Evolutionary conservation across 1,140 invertebrate species (phyloP).

Genomic region (Ericerus pela): DNA sequence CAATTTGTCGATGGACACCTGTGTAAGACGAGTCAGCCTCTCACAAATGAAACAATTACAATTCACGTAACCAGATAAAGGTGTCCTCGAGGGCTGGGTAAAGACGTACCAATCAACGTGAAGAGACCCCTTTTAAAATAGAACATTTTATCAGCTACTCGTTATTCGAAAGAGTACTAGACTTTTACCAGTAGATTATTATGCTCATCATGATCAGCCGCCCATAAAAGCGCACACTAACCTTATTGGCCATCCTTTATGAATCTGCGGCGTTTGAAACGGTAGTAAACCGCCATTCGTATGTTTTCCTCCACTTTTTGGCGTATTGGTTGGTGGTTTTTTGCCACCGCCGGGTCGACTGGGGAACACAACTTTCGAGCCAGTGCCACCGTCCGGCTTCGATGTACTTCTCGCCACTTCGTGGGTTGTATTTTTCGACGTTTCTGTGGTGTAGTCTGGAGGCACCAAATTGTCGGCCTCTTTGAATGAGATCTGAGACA

Average conservation of each 20-base stretch:
- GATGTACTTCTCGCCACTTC: slow-evolving; percentile 1
- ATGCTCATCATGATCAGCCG: no score
- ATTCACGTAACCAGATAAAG: no score
- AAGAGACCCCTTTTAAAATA: no score
- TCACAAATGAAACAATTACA: no score
- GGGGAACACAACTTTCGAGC: slow-evolving; percentile 58
- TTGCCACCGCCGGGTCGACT: slow-evolving; percentile 53
- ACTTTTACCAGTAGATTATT: no score
- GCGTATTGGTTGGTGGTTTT: slow-evolving; percentile 39
- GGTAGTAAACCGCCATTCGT: slow-evolving; percentile 19
- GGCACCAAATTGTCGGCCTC: background rate
- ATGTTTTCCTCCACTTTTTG: slow-evolving; percentile 37
- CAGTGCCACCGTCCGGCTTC: slow-evolving; percentile 31
- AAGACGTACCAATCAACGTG: no score
- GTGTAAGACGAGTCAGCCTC: no score
- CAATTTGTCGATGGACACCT: no score
- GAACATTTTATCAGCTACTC: no score
- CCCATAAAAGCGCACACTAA: no score
- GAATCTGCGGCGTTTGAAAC: slow-evolving; percentile 40
- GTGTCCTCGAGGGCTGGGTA: no score
- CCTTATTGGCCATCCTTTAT: slow-evolving; percentile 66
- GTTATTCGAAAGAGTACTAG: no score
- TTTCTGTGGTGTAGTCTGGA: slow-evolving; percentile 17
- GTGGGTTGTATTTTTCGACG: slow-evolving; percentile 25
- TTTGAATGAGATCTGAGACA: slow-evolving; percentile 27